Conservation (phyloP, 2,113 vertebrate genomes). For the Peucedramus taeniatus region DNA sequence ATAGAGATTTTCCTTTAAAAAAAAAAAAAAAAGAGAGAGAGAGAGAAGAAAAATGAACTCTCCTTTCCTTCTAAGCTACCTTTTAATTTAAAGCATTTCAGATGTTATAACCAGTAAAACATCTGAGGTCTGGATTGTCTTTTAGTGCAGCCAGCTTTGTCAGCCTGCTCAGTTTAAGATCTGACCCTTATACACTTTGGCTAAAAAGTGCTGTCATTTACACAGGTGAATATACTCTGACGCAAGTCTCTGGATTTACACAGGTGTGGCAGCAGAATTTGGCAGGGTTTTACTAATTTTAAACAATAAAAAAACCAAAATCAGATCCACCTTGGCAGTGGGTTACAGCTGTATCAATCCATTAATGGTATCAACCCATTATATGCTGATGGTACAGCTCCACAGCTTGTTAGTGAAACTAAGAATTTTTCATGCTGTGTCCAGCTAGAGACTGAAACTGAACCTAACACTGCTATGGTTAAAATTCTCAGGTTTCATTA, state of each 20-base stretch:
- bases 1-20: neutral
- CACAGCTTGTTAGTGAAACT: neutral
- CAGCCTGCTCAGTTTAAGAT: neutral
- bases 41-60: neutral
- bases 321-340: neutral
- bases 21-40: neutral
- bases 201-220: conserved; percentile 17
- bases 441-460: neutral
- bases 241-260: conserved; percentile 26
- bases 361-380: neutral
- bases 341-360: neutral
- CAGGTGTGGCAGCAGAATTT: conserved; percentile 13
- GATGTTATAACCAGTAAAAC: neutral
- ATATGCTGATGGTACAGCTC: neutral
- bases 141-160: neutral
- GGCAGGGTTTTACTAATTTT: conserved; percentile 20
- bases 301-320: neutral
- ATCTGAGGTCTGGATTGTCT: neutral
- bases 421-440: neutral
- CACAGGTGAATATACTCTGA: conserved; percentile 34
- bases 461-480: neutral
- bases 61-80: neutral
- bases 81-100: neutral
- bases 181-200: conserved; percentile 27
- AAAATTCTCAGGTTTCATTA: neutral